Conservation (phyloP, 2,113 vertebrate genomes). For the Anhinga anhinga region DNA sequence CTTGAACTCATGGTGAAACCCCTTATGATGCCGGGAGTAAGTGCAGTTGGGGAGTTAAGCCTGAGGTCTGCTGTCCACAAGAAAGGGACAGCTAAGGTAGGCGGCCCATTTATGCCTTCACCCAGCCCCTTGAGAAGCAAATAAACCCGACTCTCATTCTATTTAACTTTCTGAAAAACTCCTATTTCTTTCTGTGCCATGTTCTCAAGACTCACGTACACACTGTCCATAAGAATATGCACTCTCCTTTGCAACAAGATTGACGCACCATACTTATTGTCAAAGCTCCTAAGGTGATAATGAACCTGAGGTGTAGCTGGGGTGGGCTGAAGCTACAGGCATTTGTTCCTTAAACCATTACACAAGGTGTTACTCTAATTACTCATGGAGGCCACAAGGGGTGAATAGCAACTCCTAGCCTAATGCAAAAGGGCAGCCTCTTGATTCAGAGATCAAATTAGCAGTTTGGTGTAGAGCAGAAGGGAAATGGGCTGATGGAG, state of each 20-base stretch:
- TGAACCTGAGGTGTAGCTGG: neutral
- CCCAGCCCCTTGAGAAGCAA: neutral
- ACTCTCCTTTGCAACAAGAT: neutral
- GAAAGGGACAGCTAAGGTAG: neutral
- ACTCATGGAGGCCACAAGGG: neutral
- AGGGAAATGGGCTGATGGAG: neutral
- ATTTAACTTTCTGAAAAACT: neutral
- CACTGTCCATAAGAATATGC: neutral
- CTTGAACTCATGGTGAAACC: neutral
- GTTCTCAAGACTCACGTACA: neutral
- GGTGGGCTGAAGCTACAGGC: neutral
- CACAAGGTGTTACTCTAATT: neutral
- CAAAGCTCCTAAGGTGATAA: neutral
- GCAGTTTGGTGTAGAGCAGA: neutral
- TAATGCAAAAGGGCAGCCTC: neutral
- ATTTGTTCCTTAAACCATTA: neutral
- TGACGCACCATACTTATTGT: neutral
- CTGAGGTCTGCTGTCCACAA: neutral
- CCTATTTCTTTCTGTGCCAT: neutral
- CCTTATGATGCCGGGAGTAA: neutral
- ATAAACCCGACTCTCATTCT: neutral
- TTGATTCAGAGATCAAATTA: slow-evolving; percentile 21
- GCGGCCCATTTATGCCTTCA: neutral
- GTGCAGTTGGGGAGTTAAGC: neutral
- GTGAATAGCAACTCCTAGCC: neutral